Conservation (phyloP, 2,797 vertebrate species). For the Sebastes kiyomatsui region DNA sequence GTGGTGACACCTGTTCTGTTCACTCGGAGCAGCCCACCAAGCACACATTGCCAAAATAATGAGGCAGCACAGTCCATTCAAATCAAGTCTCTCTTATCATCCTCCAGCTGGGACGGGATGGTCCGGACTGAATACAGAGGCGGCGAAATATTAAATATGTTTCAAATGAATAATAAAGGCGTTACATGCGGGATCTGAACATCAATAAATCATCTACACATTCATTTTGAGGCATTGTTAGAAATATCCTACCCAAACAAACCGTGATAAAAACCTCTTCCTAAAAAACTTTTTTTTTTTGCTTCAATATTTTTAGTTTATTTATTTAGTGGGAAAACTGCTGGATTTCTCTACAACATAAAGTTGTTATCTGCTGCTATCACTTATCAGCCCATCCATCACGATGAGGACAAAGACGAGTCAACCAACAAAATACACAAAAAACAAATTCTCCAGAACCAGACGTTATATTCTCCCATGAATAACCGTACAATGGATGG, state of each 20-base stretch:
- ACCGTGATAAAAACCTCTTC: neutral
- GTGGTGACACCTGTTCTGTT: slow-evolving; percentile 60
- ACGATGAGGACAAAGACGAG: neutral
- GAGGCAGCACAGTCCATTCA: slow-evolving; percentile 27
- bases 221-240: neutral
- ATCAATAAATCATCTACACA: slow-evolving; percentile 23
- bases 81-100: slow-evolving; percentile 12
- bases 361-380: neutral
- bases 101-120: slow-evolving; percentile 33
- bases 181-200: neutral
- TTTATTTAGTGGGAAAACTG: neutral
- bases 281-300: too few species aligned
- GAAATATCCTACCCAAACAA: neutral
- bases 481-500: neutral
- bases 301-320: neutral
- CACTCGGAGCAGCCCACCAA: neutral
- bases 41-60: slow-evolving; percentile 33
- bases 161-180: slow-evolving; percentile 15
- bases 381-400: neutral
- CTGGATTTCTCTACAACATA: neutral
- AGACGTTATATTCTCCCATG: neutral
- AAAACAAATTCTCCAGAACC: neutral
- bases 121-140: slow-evolving; percentile 7
- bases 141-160: slow-evolving; percentile 22
- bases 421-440: neutral